These are phyloP conservation scores for Marronus borbonicus DNA, from an alignment of 2,888 invertebrate species.

Conservation along the genomic window DNA sequence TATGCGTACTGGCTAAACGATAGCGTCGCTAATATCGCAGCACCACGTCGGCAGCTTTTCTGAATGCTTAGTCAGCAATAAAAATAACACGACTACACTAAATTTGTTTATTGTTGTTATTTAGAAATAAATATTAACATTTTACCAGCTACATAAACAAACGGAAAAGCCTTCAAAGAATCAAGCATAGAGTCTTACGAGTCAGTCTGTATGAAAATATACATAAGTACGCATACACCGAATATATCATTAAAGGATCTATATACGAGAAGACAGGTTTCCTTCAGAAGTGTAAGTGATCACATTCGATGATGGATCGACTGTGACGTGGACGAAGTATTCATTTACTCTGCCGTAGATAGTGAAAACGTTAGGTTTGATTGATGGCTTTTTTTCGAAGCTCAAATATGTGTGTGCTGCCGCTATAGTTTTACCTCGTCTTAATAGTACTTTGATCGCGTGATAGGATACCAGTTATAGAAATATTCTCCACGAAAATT, in stretches of 20 bases:
- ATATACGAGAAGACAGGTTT: constrained; percentile 7
- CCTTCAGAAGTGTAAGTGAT: constrained; percentile 31
- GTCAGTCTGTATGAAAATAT: background rate
- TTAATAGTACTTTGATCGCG: background rate
- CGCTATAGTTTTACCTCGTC: background rate
- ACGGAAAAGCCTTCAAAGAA: too few relatives aligned
- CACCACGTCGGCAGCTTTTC: too few relatives aligned
- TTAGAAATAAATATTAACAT: too few relatives aligned
- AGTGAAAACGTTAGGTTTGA: constrained; percentile 41
- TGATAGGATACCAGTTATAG: too few relatives aligned
- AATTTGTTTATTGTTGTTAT: too few relatives aligned
- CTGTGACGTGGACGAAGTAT: constrained; percentile 29
- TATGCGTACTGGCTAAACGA: too few relatives aligned
- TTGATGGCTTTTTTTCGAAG: constrained; percentile 32
- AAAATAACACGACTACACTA: too few relatives aligned
- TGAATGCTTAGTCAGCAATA: too few relatives aligned
- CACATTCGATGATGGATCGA: constrained; percentile 40
- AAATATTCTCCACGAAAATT: too few relatives aligned
- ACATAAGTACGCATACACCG: background rate
- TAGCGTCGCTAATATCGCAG: too few relatives aligned
- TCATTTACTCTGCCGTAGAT: constrained; percentile 37
- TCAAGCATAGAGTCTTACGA: too few relatives aligned
- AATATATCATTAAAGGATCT: constrained; percentile 14
- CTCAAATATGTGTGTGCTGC: background rate
- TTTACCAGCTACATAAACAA: too few relatives aligned